phyloP scores from a whole-genome alignment of 2,888 invertebrate genomes.

The Epiblema foenella region DNA sequence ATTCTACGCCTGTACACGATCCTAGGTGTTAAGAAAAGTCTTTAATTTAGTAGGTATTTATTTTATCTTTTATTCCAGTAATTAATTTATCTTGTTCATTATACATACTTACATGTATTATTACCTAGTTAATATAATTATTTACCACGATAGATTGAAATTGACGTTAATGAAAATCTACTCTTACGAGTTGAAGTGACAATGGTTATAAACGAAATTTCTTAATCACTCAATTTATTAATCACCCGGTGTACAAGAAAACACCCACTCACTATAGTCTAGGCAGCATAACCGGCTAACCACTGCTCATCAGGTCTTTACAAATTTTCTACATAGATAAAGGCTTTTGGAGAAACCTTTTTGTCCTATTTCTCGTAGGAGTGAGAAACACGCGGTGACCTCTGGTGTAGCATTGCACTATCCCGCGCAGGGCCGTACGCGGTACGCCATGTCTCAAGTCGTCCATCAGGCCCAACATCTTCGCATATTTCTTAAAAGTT shows the following conservation, averaged over 20 bases:
- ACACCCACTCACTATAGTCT: too few relatives aligned
- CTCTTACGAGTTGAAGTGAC: too few relatives aligned
- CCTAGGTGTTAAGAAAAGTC: not conserved
- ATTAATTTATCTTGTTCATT: not conserved
- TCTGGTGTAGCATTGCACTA: conserved; percentile 26
- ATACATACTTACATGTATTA: not conserved
- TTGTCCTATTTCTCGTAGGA: not conserved
- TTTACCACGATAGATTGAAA: too few relatives aligned
- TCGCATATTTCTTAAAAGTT: not conserved
- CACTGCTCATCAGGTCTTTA: too few relatives aligned
- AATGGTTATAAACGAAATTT: too few relatives aligned
- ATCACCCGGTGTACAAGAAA: too few relatives aligned
- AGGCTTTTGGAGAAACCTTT: not conserved
- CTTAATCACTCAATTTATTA: too few relatives aligned
- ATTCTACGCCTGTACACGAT: too few relatives aligned
- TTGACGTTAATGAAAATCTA: too few relatives aligned
- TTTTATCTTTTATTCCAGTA: not conserved
- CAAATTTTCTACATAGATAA: too few relatives aligned
- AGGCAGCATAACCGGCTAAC: too few relatives aligned
- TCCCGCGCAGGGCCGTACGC: conserved; percentile 1
- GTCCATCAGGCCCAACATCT: conserved; percentile 13
- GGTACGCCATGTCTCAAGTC: not conserved
- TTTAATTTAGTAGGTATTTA: not conserved
- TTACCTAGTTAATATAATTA: too few relatives aligned
- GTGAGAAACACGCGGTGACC: conserved; percentile 13